Evolutionary conservation across 2,888 invertebrate species (phyloP).

Genomic region (Rhodophaea formosa): DNA sequence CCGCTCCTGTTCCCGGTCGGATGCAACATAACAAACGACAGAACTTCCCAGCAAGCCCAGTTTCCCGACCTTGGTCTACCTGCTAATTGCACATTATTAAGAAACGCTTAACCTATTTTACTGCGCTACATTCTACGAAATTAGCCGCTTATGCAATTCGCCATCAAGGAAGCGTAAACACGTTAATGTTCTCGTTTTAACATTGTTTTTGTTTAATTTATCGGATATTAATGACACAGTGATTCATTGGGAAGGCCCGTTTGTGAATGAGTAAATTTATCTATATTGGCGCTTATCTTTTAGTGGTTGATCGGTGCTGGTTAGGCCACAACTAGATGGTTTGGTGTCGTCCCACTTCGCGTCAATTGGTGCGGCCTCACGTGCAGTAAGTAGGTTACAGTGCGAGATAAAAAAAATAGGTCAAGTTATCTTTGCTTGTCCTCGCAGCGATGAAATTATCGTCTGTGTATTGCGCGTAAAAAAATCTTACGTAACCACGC

Average conservation of each 20-base stretch:
- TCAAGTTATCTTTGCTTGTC: slow-evolving; percentile 79
- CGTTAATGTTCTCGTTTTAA: slow-evolving; percentile 5
- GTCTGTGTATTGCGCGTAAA: slow-evolving; percentile 65
- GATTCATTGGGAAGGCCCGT: slow-evolving; percentile 31
- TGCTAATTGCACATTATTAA: slow-evolving; percentile 74
- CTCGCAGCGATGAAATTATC: slow-evolving; percentile 77
- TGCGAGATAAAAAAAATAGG: slow-evolving; percentile 79
- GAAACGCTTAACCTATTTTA: slow-evolving; percentile 75
- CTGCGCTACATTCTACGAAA: slow-evolving; percentile 59
- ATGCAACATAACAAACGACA: slow-evolving; percentile 27
- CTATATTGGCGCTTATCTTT: slow-evolving; percentile 1
- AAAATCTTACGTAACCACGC: slow-evolving; percentile 59
- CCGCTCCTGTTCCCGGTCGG: slow-evolving; percentile 54
- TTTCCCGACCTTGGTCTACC: slow-evolving; percentile 58
- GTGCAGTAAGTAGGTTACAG: slow-evolving; percentile 73
- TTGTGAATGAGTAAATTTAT: slow-evolving; percentile 15
- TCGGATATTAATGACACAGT: slow-evolving; percentile 20
- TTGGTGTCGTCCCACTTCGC: slow-evolving; percentile 44
- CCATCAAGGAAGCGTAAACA: slow-evolving; percentile 44
- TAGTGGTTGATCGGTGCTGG: background rate
- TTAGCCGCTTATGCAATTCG: slow-evolving; percentile 51
- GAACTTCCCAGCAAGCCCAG: slow-evolving; percentile 44
- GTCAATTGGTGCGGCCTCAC: slow-evolving; percentile 54
- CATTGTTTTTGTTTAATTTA: slow-evolving; percentile 9
- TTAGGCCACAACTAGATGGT: no score